Percentiles rank a stretch among this genome's conserved stretches.
Conservation (phyloP, 2,113 vertebrate species). For the Herpailurus yagouaroundi region DNA sequence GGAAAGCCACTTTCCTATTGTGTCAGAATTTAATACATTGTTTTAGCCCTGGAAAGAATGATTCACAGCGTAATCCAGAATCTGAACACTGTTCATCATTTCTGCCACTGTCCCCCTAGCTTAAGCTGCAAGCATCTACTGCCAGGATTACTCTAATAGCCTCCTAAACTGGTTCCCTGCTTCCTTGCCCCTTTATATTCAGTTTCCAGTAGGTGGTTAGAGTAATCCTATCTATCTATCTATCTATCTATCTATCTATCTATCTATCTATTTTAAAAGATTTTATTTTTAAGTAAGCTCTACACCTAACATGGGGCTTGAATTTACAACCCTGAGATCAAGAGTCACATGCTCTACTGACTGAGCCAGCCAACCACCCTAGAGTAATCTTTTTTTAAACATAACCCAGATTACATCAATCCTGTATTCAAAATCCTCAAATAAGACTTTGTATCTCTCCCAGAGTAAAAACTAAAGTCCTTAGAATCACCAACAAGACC, state of each 20-base stretch:
- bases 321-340: background rate
- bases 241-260: background rate
- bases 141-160: background rate
- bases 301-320: background rate
- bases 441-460: background rate
- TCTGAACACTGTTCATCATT: background rate
- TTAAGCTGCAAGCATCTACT: background rate
- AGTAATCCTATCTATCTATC: background rate
- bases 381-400: background rate
- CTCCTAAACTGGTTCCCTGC: background rate
- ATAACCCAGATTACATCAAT: background rate
- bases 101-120: background rate
- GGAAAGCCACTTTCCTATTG: background rate
- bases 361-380: background rate
- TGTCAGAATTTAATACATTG: background rate
- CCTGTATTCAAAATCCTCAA: background rate
- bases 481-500: background rate
- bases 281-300: background rate
- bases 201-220: background rate
- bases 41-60: background rate
- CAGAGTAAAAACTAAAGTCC: background rate
- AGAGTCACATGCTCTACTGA: background rate
- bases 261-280: background rate
- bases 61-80: background rate
- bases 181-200: background rate